phyloP scores from a whole-genome alignment of 2,113 vertebrate species.

The Mobula birostris region DNA sequence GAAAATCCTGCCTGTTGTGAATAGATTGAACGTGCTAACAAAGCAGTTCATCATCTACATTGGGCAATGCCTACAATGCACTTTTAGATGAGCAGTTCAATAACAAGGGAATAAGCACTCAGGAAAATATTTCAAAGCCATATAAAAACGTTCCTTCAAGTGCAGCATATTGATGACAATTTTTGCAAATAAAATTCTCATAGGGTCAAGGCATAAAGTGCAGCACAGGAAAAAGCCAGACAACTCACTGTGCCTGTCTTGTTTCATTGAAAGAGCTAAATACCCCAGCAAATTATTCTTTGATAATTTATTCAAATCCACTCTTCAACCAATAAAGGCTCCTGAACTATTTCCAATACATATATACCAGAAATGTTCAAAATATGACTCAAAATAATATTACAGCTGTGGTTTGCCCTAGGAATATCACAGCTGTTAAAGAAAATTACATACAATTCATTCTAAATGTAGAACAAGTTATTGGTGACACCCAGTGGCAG shows the following conservation, averaged over 20 bases:
- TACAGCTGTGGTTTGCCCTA: not conserved
- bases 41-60: too few relatives aligned
- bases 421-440: not conserved
- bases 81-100: not conserved
- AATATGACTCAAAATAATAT: not conserved
- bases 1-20: too few relatives aligned
- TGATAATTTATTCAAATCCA: not conserved
- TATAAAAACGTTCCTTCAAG: not conserved
- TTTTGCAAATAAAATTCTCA: not conserved
- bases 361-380: not conserved
- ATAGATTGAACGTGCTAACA: too few relatives aligned
- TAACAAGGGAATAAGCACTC: not conserved
- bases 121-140: not conserved
- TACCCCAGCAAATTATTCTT: not conserved
- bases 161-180: not conserved
- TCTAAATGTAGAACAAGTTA: not conserved
- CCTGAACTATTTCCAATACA: not conserved
- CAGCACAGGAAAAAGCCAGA: not conserved
- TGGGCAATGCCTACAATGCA: not conserved
- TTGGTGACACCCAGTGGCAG: constrained; percentile 22
- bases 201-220: not conserved
- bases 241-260: too few relatives aligned
- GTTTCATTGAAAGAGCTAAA: too few relatives aligned
- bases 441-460: not conserved
- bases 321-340: not conserved